A percentile compares a stretch with the other conserved stretches of the same genome.
Conservation (phyloP, 2,797 vertebrate species). For the Zalophus californianus region DNA sequence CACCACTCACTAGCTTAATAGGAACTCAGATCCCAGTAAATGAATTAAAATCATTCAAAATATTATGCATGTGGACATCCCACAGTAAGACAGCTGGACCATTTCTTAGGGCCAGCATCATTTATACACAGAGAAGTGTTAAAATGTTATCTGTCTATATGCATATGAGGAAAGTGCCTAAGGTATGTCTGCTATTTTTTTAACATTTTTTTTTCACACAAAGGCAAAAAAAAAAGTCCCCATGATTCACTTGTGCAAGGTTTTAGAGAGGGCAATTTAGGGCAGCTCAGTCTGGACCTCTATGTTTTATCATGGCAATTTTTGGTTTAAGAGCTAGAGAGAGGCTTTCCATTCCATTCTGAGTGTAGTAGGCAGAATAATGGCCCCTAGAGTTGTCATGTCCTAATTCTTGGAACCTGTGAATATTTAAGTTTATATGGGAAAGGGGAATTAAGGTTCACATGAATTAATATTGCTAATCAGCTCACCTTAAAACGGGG, state of each 20-base stretch:
- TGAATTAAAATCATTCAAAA: constrained; percentile 33
- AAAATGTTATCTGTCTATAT: neutral
- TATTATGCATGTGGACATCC: neutral
- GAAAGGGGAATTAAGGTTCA: neutral
- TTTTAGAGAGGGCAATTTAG: neutral
- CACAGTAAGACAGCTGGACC: neutral
- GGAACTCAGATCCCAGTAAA: constrained; percentile 13
- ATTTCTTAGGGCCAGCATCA: neutral
- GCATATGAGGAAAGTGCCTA: neutral
- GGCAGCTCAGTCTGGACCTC: neutral
- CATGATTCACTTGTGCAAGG: neutral
- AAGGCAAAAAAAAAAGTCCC: neutral
- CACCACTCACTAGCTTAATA: neutral
- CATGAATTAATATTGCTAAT: neutral
- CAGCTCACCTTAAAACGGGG: neutral
- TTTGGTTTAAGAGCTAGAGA: neutral
- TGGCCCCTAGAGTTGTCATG: neutral
- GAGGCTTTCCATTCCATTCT: neutral
- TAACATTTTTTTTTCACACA: neutral
- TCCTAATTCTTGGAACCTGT: neutral
- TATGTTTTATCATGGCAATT: neutral
- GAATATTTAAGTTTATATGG: neutral
- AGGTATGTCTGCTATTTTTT: neutral
- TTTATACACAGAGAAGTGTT: constrained; percentile 5
- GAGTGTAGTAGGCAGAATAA: neutral